Base-by-base conservation (phyloP, 2,888 invertebrate species). In the Azorinus chamasolen region DNA sequence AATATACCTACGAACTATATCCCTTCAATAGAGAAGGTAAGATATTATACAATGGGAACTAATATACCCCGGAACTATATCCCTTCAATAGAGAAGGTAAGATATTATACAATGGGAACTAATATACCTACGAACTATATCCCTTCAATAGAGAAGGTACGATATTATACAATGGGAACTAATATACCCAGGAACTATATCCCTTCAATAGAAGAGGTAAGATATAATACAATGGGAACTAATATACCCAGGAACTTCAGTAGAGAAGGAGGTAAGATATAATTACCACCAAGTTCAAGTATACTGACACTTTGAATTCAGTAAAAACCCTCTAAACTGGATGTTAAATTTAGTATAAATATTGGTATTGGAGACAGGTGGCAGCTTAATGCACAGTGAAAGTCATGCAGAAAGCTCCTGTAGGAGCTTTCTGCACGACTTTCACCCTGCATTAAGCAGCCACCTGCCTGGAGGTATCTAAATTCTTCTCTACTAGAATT, bases 1-100 rank as follows among this genome's bases (percentile, higher is more conserved):
- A 99, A 98, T 93, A 95, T 99, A 1, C 99, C 99, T 0, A 99
- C 97, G 92, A 96, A 95, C 80, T 98, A 96, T 92, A 94, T 99
- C 45, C 98, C 99, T 1, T 97, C 97, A 10, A 96, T 99, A 4
- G 96, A 98, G 91, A 96, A 95, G 90, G 94, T 94, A 78, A 73
- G 84, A 74, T 45, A 39, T 32, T 6, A n/a, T 93, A 98, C 98
- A 0, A 94, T 96, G 25, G 99, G 99, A 58, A 97, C 98, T 0
- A 99, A 98, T 93, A 95, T 99, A 1, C 99, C 99, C 0, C 99
- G 97, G 92, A 96, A 95, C 80, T 98, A 96, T 92, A 94, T 99
- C 45, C 98, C 99, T 1, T 97, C 97, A 10, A 96, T 99, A 4
- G 96, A 98, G 91, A 96, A 95, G 90, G 94, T 94, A 78, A 73